A percentile compares a stretch with the other conserved stretches of the same genome.
These are phyloP conservation scores for Zosterops pallidus DNA, from an alignment of 2,113 vertebrate genomes.

Conservation along the genomic window DNA sequence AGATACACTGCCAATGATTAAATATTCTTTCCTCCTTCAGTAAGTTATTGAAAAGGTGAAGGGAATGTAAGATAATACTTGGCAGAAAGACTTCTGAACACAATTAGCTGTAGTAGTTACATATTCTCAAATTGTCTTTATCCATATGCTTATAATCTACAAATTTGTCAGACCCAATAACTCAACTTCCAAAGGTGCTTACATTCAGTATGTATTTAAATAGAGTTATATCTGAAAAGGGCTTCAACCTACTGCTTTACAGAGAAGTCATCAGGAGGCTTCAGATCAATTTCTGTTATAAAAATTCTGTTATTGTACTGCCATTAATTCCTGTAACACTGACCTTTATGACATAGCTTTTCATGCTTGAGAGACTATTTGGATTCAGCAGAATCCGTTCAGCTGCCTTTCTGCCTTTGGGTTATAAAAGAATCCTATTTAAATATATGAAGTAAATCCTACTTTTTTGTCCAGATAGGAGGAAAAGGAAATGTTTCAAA, in stretches of 20 bases:
- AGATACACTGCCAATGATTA: conserved; percentile 16
- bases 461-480: conserved; percentile 5
- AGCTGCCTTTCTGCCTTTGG: conserved; percentile 3
- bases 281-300: conserved; percentile 41
- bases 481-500: conserved; percentile 21
- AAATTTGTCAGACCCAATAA: conserved; percentile 14
- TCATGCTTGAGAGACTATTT: conserved; percentile 26
- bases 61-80: conserved; percentile 42
- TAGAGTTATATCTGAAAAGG: neutral
- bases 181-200: conserved; percentile 29
- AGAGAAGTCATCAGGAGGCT: conserved; percentile 15
- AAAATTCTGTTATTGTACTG: conserved; percentile 42
- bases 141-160: conserved; percentile 19
- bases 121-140: conserved; percentile 17
- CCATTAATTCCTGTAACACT: conserved; percentile 37
- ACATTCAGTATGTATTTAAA: neutral
- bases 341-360: conserved; percentile 33
- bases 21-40: conserved; percentile 24
- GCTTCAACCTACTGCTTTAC: neutral
- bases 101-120: neutral
- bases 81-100: conserved; percentile 44
- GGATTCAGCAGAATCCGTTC: conserved; percentile 42
- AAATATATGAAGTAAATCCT: conserved; percentile 30
- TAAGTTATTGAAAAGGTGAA: conserved; percentile 59
- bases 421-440: conserved; percentile 26